A percentile compares a stretch with the other conserved stretches of the same genome.
These are phyloP conservation scores for Amphipoea oculea DNA, from an alignment of 2,888 invertebrate species.

Conservation along the genomic window DNA sequence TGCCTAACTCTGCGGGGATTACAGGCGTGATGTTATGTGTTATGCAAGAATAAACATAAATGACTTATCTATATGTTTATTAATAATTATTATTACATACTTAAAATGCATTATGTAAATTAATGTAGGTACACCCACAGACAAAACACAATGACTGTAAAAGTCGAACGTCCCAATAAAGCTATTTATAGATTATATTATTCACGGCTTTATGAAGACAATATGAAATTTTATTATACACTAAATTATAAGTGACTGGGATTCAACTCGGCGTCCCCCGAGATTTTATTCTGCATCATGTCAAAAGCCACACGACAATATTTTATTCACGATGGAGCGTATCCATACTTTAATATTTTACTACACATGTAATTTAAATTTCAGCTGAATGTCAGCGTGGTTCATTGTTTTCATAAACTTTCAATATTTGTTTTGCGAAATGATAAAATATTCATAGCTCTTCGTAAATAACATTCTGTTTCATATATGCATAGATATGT, in stretches of 20 bases:
- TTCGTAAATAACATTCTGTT: constrained; percentile 5
- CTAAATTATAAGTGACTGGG: constrained; percentile 59
- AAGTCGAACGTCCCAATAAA: constrained; percentile 37
- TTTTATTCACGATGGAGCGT: constrained; percentile 54
- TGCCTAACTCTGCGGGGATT: neutral
- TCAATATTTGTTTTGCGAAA: constrained; percentile 47
- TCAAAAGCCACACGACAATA: constrained; percentile 56
- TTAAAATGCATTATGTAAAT: constrained; percentile 5
- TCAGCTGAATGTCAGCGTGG: constrained; percentile 44
- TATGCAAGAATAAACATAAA: neutral
- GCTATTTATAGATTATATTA: constrained; percentile 50
- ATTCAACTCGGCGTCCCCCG: constrained; percentile 39
- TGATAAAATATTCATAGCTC: constrained; percentile 42
- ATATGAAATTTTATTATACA: constrained; percentile 58
- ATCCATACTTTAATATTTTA: constrained; percentile 52
- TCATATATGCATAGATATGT: neutral
- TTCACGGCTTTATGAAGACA: constrained; percentile 50
- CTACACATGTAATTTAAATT: constrained; percentile 53
- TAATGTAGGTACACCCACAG: constrained; percentile 9
- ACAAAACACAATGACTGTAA: constrained; percentile 29
- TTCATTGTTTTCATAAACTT: constrained; percentile 50
- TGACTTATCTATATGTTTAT: neutral
- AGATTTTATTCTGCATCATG: constrained; percentile 49
- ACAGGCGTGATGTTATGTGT: neutral
- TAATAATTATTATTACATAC: neutral